Evolutionary conservation across 2,888 invertebrate genomes (phyloP), one percentile per base, ranked within the genome.

Genomic region (Ophraella communa): DNA sequence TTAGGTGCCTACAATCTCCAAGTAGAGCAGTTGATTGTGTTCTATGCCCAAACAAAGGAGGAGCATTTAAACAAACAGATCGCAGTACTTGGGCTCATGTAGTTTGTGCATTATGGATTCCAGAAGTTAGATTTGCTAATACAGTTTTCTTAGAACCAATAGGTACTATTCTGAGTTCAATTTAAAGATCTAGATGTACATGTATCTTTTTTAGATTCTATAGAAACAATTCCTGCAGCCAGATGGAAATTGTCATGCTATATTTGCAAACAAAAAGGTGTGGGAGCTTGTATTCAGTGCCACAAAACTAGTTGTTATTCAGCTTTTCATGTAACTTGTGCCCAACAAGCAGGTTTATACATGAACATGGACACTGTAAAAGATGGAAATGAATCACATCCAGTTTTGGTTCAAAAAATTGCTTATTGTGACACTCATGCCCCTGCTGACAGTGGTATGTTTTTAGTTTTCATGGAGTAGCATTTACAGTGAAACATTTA

Each of bases 311-410:
- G 94, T 82, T 98, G 98, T 80, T 98, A 97, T 80, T 93, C 95
- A 7, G 98, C 98, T 0, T 99, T 99, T 84, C 99, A 99, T 81
- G 99, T 99, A 2, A 99, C 99, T 0, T 99, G 99, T 82, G 99
- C 98, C 0, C 97, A 98, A 81, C 95, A 94, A 79, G 96, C 97
- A 21, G 95, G 89, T 0, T 85, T 99, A 1, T 93, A 94, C 78
- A 97, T 97, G 97, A 93, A 95, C 78, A 97, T 98, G 91, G 94
- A 97, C 78, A 96, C 96, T 0, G 93, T 96, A 0, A 88, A 90
- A 74, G 87, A 72, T 51, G 74, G 73, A 14, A 78, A 78, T 7
- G 79, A 80, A 65, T 76, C 80, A 82, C 87, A 91, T 73, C 91
- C 94, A 0, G 91, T 94, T 70, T 87, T 92, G 61, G 95, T 98